Percentiles rank a stretch among this genome's conserved stretches.
These are phyloP conservation scores for Galeopterus variegatus DNA, from an alignment of 2,113 vertebrate species.

Conservation along the genomic window DNA sequence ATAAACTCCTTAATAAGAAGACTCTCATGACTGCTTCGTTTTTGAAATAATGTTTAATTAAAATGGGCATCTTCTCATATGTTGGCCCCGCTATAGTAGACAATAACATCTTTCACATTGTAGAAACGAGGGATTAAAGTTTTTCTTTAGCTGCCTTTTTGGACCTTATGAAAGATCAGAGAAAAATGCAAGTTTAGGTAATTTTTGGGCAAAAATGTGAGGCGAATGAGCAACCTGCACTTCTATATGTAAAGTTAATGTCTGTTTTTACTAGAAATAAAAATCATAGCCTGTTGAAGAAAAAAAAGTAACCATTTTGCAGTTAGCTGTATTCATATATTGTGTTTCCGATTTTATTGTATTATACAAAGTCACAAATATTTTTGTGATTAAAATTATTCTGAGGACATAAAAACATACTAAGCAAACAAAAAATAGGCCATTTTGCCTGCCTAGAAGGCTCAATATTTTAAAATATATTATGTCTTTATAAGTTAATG, in stretches of 20 bases:
- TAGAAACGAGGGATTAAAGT: conserved; percentile 86
- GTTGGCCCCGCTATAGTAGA: conserved; percentile 92
- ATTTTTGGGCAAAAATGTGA: conserved; percentile 86
- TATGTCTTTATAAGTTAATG: conserved; percentile 32
- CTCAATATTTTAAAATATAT: conserved; percentile 36
- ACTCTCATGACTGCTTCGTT: conserved; percentile 92
- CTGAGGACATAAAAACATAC: conserved; percentile 3
- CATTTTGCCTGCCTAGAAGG: conserved; percentile 35
- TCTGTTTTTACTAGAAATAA: conserved; percentile 90
- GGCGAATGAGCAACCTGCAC: conserved; percentile 85
- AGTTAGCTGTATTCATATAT: conserved; percentile 94
- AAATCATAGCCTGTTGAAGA: conserved; percentile 88
- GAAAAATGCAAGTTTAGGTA: conserved; percentile 85
- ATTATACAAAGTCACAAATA: conserved; percentile 97
- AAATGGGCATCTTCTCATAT: conserved; percentile 90
- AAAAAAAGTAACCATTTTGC: conserved; percentile 85
- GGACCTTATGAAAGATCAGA: conserved; percentile 88
- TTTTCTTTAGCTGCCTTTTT: conserved; percentile 88
- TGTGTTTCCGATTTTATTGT: conserved; percentile 95
- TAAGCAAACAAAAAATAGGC: conserved; percentile 24
- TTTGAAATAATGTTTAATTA: conserved; percentile 92
- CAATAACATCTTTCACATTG: conserved; percentile 88
- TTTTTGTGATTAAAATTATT: conserved; percentile 91
- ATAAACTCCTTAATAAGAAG: conserved; percentile 91
- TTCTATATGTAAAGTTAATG: conserved; percentile 87